Percentiles rank a stretch among this genome's conserved stretches.
Conservation (phyloP, 2,797 vertebrate species). For the Molossus molossus region DNA sequence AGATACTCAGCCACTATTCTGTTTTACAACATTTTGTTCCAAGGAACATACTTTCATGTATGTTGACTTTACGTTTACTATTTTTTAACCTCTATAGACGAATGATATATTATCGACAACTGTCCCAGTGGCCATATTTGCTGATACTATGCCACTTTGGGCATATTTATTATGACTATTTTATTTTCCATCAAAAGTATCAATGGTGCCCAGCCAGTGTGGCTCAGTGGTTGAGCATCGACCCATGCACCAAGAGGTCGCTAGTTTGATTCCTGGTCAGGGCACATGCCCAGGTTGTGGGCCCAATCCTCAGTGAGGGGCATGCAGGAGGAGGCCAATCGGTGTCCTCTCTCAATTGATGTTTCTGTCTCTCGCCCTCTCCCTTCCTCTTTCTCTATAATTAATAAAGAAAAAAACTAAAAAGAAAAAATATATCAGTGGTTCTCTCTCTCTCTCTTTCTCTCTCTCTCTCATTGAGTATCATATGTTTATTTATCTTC, state of each 20-base stretch:
- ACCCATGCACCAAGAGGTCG: no score
- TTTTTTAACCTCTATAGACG: slow-evolving; percentile 50
- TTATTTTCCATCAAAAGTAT: slow-evolving; percentile 31
- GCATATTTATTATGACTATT: slow-evolving; percentile 7
- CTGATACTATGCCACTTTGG: neutral
- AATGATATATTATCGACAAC: neutral
- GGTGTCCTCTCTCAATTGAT: no score
- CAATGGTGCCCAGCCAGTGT: neutral
- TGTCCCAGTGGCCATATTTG: neutral
- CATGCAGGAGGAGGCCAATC: no score
- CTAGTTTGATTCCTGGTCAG: no score
- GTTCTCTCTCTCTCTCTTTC: neutral
- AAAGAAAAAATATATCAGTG: no score
- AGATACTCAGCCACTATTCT: neutral
- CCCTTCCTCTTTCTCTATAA: no score
- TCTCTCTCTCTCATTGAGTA: neutral
- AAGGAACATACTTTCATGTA: neutral
- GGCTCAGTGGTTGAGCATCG: no score
- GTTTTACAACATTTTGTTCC: neutral
- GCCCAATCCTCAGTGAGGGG: no score
- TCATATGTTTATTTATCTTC: neutral
- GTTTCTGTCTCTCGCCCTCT: no score
- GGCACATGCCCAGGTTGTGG: no score
- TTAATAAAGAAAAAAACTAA: no score
- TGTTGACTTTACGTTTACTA: slow-evolving; percentile 39